These are phyloP conservation scores for Emydocephalus ijimae DNA, from an alignment of 2,113 vertebrate species.

Conservation along the genomic window DNA sequence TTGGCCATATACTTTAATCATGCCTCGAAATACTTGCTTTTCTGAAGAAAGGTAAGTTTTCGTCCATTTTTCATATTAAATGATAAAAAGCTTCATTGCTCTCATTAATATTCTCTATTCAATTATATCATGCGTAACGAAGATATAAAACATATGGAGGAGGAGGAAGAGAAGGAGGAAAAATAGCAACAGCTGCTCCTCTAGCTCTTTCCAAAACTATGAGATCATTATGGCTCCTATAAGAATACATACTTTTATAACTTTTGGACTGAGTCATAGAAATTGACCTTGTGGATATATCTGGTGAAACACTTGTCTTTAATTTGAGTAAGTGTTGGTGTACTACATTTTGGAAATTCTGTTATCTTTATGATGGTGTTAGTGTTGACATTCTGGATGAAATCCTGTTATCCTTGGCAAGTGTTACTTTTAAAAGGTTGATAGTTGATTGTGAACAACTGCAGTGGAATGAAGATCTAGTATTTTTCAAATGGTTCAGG, in stretches of 20 bases:
- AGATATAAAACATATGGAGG: constrained; percentile 4
- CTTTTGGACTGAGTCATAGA: constrained; percentile 43
- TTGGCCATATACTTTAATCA: not conserved
- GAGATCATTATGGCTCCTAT: constrained; percentile 29
- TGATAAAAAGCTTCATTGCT: constrained; percentile 1
- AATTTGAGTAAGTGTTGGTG: constrained; percentile 29
- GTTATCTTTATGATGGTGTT: not conserved
- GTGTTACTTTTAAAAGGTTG: not conserved
- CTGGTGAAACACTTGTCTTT: constrained; percentile 42
- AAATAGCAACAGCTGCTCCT: not conserved
- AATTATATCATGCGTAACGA: not conserved
- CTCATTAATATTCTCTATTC: not conserved
- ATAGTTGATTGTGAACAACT: not conserved
- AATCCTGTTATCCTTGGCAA: not conserved
- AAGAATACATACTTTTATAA: constrained; percentile 1
- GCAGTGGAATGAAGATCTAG: not conserved
- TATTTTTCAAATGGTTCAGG: constrained; percentile 22
- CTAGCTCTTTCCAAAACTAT: not conserved
- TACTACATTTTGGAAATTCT: constrained; percentile 28
- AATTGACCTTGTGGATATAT: constrained; percentile 39
- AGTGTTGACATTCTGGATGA: not conserved
- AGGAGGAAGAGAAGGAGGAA: not conserved
- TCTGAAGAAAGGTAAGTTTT: constrained; percentile 4
- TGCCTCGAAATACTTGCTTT: not conserved
- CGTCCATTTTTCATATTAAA: not conserved